Conservation (phyloP, 2,113 vertebrate species). For the Platichthys flesus region DNA sequence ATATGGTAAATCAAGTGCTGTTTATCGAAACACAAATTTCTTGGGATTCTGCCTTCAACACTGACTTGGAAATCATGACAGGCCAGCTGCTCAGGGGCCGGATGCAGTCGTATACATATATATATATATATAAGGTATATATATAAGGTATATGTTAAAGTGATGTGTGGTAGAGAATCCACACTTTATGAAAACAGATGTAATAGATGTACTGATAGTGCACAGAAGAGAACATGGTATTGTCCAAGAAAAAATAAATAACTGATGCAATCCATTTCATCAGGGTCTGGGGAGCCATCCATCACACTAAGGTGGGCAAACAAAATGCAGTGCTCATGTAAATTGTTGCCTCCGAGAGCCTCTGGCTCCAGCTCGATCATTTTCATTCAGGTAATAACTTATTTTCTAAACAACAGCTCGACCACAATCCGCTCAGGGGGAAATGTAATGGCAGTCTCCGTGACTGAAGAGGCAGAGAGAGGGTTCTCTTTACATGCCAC, state of each 20-base stretch:
- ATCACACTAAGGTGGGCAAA: constrained; percentile 73
- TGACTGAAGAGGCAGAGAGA: constrained; percentile 28
- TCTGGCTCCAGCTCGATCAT: constrained; percentile 62
- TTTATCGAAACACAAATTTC: constrained; percentile 19
- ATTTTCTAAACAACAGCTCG: constrained; percentile 50
- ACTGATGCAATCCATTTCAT: constrained; percentile 82
- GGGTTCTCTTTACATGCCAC: background rate
- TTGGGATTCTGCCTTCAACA: constrained; percentile 18
- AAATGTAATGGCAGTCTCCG: constrained; percentile 30
- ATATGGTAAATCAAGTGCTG: background rate
- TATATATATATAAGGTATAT: too few relatives aligned
- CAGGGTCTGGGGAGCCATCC: constrained; percentile 74
- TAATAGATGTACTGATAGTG: constrained; percentile 16
- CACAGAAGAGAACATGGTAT: constrained; percentile 41
- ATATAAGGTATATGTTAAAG: background rate
- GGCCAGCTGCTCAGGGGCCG: background rate
- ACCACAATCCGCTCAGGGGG: constrained; percentile 35
- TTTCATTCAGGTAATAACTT: constrained; percentile 69
- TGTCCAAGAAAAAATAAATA: constrained; percentile 81
- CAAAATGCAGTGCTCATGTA: constrained; percentile 80
- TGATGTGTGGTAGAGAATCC: background rate
- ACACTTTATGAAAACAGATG: background rate
- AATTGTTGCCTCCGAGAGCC: constrained; percentile 73
- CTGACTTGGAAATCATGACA: constrained; percentile 12
- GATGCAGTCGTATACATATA: background rate